phyloP scores from a whole-genome alignment of 1,140 invertebrate species.

The Drosophila repletoides region DNA sequence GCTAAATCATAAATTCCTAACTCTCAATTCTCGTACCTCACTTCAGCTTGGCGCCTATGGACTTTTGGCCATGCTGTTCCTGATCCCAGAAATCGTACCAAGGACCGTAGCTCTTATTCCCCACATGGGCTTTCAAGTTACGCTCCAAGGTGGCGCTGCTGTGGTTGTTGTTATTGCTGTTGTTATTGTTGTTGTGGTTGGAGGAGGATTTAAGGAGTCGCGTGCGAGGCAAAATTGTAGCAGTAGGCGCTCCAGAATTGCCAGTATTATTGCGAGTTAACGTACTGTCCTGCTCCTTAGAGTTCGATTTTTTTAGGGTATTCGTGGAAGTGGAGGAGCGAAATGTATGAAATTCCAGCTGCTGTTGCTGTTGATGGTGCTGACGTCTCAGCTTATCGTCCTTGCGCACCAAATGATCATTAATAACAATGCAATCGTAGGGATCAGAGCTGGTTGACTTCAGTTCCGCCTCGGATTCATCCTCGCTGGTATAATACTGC shows the following conservation, averaged over 20 bases:
- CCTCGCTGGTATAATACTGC: conserved; percentile 85
- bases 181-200: conserved; percentile 49
- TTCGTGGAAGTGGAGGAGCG: conserved; percentile 69
- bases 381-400: conserved; percentile 82
- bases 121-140: conserved; percentile 63
- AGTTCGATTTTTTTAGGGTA: conserved; percentile 59
- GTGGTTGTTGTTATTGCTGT: conserved; percentile 64
- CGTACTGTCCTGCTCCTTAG: conserved; percentile 70
- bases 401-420: conserved; percentile 87
- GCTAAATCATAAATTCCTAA: no score
- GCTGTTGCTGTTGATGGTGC: conserved; percentile 79
- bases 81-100: conserved; percentile 94
- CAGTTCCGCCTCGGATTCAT: conserved; percentile 79
- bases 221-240: conserved; percentile 87
- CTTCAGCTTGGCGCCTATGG: conserved; percentile 72
- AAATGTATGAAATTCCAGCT: conserved; percentile 83
- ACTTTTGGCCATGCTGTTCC: conserved; percentile 67
- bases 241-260: conserved; percentile 72
- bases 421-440: conserved; percentile 89
- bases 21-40: conserved; percentile 7
- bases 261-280: conserved; percentile 63
- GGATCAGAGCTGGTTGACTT: conserved; percentile 87
- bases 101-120: conserved; percentile 89
- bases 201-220: conserved; percentile 83
- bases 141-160: conserved; percentile 68